Percentiles rank a stretch among this genome's conserved stretches.
Evolutionary conservation across 2,888 invertebrate species (phyloP).

Genomic region (Pycnomerus fuliginosus): DNA sequence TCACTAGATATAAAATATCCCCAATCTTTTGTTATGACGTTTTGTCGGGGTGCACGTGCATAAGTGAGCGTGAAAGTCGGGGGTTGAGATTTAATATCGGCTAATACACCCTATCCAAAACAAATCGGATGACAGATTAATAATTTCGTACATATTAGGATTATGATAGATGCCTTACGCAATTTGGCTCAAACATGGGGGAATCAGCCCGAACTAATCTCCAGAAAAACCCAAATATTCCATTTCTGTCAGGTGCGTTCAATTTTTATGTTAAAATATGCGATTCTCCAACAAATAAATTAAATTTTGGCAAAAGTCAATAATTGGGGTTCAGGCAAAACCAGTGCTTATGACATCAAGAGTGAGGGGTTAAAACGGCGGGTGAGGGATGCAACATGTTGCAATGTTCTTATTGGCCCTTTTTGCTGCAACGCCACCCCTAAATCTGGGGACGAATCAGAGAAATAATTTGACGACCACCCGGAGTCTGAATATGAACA

Average conservation of each 20-base stretch:
- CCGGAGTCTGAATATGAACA: constrained; percentile 1
- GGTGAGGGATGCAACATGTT: constrained; percentile 9
- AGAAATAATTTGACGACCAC: background rate
- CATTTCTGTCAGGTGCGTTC: too few relatives aligned
- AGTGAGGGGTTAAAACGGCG: too few relatives aligned
- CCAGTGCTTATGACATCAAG: too few relatives aligned
- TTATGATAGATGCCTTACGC: constrained; percentile 20
- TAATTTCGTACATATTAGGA: constrained; percentile 11
- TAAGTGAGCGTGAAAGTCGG: constrained; percentile 11
- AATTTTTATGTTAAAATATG: too few relatives aligned
- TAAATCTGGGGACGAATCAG: constrained; percentile 6
- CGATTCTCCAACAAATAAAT: too few relatives aligned
- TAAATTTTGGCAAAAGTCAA: too few relatives aligned
- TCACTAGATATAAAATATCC: too few relatives aligned
- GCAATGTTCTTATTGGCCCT: constrained; percentile 8
- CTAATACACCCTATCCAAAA: constrained; percentile 25
- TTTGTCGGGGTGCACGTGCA: constrained; percentile 18
- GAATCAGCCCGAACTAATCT: too few relatives aligned
- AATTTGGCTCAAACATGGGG: too few relatives aligned
- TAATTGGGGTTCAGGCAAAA: too few relatives aligned
- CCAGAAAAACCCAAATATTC: too few relatives aligned
- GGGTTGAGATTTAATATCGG: constrained; percentile 21
- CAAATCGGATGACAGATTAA: constrained; percentile 22
- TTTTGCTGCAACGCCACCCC: constrained; percentile 8
- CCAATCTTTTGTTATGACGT: too few relatives aligned